Percentiles rank a stretch among this genome's conserved stretches.
Evolutionary conservation across 2,113 vertebrate genomes (phyloP).

Genomic region (Antechinus stuartii): DNA sequence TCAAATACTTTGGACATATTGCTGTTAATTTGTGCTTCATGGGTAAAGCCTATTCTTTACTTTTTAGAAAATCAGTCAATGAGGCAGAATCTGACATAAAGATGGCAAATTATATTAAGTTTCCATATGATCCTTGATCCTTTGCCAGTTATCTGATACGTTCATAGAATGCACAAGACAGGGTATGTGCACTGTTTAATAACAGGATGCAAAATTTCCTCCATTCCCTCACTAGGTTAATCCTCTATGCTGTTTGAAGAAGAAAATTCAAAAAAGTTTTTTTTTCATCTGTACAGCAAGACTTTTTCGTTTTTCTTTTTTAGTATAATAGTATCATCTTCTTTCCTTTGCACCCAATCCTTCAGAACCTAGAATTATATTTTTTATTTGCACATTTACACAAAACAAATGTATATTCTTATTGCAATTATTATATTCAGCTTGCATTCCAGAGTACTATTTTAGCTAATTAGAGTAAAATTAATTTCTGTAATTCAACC

Average conservation of each 20-base stretch:
- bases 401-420: slow-evolving; percentile 35
- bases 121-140: slow-evolving; percentile 58
- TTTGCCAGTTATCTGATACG: slow-evolving; percentile 67
- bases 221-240: slow-evolving; percentile 59
- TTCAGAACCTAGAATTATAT: slow-evolving; percentile 56
- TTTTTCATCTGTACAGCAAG: slow-evolving; percentile 5
- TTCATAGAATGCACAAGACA: slow-evolving; percentile 63
- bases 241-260: slow-evolving; percentile 66
- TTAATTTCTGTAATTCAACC: slow-evolving; percentile 76
- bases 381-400: slow-evolving; percentile 49
- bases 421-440: slow-evolving; percentile 47
- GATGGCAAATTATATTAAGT: slow-evolving; percentile 53
- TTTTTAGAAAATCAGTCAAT: slow-evolving; percentile 57
- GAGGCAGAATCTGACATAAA: slow-evolving; percentile 57
- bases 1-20: slow-evolving; percentile 6
- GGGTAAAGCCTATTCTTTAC: slow-evolving; percentile 46
- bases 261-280: slow-evolving; percentile 22
- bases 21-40: slow-evolving; percentile 57
- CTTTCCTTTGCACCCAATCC: slow-evolving; percentile 26
- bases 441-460: slow-evolving; percentile 69
- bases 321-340: slow-evolving; percentile 51
- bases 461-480: slow-evolving; percentile 75
- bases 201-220: slow-evolving; percentile 74
- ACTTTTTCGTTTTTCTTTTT: slow-evolving; percentile 55
- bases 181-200: slow-evolving; percentile 65